A percentile compares a stretch with the other conserved stretches of the same genome.
Evolutionary conservation across 2,113 vertebrate genomes (phyloP).

Genomic region (Galbula dea): DNA sequence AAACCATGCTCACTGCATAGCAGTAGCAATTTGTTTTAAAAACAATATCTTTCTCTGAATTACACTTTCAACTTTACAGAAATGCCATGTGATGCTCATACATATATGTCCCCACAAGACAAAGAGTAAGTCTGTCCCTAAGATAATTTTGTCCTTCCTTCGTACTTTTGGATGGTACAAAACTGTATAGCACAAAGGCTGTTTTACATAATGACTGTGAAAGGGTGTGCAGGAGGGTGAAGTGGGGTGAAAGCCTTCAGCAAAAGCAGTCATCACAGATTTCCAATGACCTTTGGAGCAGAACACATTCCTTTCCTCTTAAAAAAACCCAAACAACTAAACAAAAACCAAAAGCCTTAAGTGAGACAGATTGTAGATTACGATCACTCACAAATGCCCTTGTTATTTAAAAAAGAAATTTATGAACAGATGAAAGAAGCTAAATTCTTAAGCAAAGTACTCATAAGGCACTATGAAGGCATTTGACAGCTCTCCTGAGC

Average conservation of each 20-base stretch:
- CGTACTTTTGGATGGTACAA: background rate
- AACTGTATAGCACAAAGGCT: background rate
- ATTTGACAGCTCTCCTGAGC: background rate
- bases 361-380: background rate
- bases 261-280: background rate
- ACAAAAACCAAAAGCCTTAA: background rate
- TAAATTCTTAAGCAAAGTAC: background rate
- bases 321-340: background rate
- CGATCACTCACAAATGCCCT: background rate
- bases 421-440: background rate
- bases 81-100: background rate
- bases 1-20: background rate
- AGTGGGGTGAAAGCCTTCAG: background rate
- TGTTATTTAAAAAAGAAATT: background rate
- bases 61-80: background rate
- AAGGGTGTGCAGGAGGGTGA: background rate
- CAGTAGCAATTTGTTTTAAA: background rate
- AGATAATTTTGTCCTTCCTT: background rate
- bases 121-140: background rate
- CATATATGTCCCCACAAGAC: background rate
- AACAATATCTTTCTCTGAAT: background rate
- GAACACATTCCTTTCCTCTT: background rate
- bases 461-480: background rate
- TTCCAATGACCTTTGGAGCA: background rate
- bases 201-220: background rate